Evolutionary conservation across 2,113 vertebrate species (phyloP).

Genomic region (Hymenochirus boettgeri): DNA sequence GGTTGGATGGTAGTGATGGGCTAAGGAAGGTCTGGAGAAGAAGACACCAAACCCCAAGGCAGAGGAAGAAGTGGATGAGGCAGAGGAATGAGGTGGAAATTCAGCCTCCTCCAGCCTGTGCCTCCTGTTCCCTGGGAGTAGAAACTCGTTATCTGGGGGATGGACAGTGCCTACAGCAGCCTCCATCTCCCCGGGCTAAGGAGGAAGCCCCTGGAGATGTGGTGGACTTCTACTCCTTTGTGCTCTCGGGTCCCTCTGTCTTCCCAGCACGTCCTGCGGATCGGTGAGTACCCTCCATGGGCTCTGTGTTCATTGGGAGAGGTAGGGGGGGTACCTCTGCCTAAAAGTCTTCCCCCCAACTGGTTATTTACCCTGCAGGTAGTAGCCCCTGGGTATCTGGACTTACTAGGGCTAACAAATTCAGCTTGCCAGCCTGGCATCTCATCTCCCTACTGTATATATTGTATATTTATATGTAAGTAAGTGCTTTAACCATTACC

Average conservation of each 20-base stretch:
- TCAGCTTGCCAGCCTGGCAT: too few species aligned
- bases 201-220: slow-evolving; percentile 57
- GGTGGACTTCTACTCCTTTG: slow-evolving; percentile 65
- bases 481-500: too few species aligned
- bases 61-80: slow-evolving; percentile 2
- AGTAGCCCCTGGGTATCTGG: too few species aligned
- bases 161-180: slow-evolving; percentile 51
- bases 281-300: slow-evolving; percentile 72
- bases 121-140: slow-evolving; percentile 35
- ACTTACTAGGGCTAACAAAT: too few species aligned
- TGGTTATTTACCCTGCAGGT: too few species aligned
- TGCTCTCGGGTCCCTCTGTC: slow-evolving; percentile 64
- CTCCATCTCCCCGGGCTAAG: slow-evolving; percentile 54
- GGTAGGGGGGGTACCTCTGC: too few species aligned
- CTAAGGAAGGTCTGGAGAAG: not conserved
- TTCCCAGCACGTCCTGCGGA: slow-evolving; percentile 84
- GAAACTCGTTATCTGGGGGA: slow-evolving; percentile 50
- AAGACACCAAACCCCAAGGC: not conserved
- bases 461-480: too few species aligned
- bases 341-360: too few species aligned
- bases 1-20: slow-evolving; percentile 30
- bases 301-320: too few species aligned
- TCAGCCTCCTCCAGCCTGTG: slow-evolving; percentile 34
- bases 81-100: slow-evolving; percentile 53
- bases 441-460: too few species aligned